These are phyloP conservation scores for Callorhinus ursinus DNA, from an alignment of 2,113 vertebrate species.

Conservation along the genomic window DNA sequence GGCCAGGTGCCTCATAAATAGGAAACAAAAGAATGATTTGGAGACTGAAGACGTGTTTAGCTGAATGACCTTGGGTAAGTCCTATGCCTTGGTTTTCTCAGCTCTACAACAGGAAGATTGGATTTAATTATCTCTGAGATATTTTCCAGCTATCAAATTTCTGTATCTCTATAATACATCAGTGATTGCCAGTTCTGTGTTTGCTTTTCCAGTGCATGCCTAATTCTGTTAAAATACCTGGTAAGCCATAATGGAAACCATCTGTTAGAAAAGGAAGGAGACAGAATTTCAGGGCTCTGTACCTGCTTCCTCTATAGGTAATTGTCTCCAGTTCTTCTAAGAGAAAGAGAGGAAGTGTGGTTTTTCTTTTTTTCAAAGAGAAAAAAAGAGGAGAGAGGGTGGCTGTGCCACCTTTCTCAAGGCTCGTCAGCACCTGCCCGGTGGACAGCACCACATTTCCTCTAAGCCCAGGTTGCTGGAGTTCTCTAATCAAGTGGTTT, in stretches of 20 bases:
- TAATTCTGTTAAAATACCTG: conserved; percentile 8
- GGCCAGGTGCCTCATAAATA: not conserved
- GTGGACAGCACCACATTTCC: conserved; percentile 56
- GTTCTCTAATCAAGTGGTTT: not conserved
- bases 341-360: not conserved
- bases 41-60: not conserved
- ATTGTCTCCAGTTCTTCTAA: not conserved
- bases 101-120: conserved; percentile 28
- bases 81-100: not conserved
- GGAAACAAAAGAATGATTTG: conserved; percentile 17
- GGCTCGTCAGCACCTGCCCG: conserved; percentile 42
- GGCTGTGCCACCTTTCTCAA: not conserved
- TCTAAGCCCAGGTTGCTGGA: not conserved
- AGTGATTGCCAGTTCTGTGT: not conserved
- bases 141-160: not conserved
- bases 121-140: conserved; percentile 11
- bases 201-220: conserved; percentile 33
- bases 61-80: not conserved
- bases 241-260: not conserved
- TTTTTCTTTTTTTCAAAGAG: not conserved
- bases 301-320: not conserved
- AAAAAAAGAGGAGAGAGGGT: not conserved
- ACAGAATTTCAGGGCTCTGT: not conserved
- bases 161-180: conserved; percentile 37
- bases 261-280: conserved; percentile 20